phyloP scores from a whole-genome alignment of 1,140 invertebrate genomes.

The Apis mellifera region Amel_HAv3.1 CM009940.2:3681001-3681500 shows the following conservation, averaged over 20 bases:
- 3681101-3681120: too few species aligned
- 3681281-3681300: constrained; percentile 18
- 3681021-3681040: too few species aligned
- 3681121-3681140: too few species aligned
- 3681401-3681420: constrained; percentile 5
- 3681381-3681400: not conserved
- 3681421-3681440: not conserved
- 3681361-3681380: constrained; percentile 12
- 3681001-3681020: too few species aligned
- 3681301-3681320: constrained; percentile 33
- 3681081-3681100: too few species aligned
- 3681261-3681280: constrained; percentile 25
- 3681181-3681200: not conserved
- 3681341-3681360: constrained; percentile 27
- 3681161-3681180: too few species aligned
- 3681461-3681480: not conserved
- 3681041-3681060: too few species aligned
- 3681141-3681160: too few species aligned
- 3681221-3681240: not conserved
- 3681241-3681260: constrained; percentile 15
- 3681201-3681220: not conserved
- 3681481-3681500: not conserved
- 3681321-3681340: constrained; percentile 38
- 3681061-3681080: too few species aligned
- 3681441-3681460: constrained; percentile 2